These are phyloP conservation scores for Leptopilina syphax DNA, from an alignment of 2,888 invertebrate species.

Conservation along the genomic window DNA sequence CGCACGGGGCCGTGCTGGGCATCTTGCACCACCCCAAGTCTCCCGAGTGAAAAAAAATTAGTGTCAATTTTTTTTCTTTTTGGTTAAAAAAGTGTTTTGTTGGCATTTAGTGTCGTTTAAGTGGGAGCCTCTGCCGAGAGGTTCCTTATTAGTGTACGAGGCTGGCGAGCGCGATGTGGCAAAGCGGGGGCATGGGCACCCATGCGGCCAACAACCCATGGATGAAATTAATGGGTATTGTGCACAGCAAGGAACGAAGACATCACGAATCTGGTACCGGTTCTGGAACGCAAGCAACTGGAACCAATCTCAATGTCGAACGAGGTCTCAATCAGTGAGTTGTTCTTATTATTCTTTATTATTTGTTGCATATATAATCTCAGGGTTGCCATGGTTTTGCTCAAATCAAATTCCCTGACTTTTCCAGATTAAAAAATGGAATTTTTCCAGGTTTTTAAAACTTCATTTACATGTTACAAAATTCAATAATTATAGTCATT, in stretches of 20 bases:
- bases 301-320: constrained; percentile 80
- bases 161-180: constrained; percentile 83
- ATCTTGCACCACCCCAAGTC: constrained; percentile 70
- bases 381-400: too few species aligned
- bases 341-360: too few species aligned
- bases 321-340: constrained; percentile 86
- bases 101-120: constrained; percentile 57
- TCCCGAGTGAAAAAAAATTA: constrained; percentile 50
- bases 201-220: constrained; percentile 88
- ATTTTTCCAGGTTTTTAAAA: too few species aligned
- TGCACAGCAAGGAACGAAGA: constrained; percentile 84
- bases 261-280: constrained; percentile 80
- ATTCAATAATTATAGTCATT: too few species aligned
- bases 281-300: constrained; percentile 75
- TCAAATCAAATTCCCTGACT: too few species aligned
- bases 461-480: too few species aligned
- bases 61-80: constrained; percentile 51
- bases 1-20: constrained; percentile 74
- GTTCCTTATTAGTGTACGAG: constrained; percentile 67
- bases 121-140: constrained; percentile 67
- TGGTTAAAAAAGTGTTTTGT: constrained; percentile 50
- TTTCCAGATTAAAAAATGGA: too few species aligned
- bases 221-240: constrained; percentile 90
- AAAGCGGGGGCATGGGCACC: constrained; percentile 86
- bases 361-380: neutral